These are phyloP conservation scores for Temnothorax longispinosus DNA, from an alignment of 1,140 invertebrate genomes.

Conservation along the genomic window DNA sequence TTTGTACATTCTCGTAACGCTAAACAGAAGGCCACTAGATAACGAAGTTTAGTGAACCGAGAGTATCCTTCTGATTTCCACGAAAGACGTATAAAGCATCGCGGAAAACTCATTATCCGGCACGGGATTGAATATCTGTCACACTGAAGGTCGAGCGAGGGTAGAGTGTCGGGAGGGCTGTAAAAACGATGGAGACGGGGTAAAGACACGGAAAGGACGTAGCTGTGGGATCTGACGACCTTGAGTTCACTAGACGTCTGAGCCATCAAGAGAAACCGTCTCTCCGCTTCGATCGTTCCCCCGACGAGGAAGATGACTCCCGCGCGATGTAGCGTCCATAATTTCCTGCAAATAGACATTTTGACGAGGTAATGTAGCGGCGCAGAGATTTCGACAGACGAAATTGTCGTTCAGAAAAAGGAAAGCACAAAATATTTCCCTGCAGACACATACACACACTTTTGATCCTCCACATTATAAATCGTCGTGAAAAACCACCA, in stretches of 20 bases:
- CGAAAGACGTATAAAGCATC: conserved; percentile 40
- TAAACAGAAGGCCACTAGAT: not conserved
- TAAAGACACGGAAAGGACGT: conserved; percentile 18
- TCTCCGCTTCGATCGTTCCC: conserved; percentile 24
- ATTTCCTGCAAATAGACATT: conserved; percentile 32
- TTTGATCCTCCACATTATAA: not conserved
- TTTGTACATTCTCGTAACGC: not conserved
- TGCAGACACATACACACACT: not conserved
- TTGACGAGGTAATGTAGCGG: not conserved
- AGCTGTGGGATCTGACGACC: conserved; percentile 29
- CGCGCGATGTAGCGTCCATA: not conserved
- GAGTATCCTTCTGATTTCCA: not conserved
- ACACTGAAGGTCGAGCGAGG: conserved; percentile 40
- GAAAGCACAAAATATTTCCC: not conserved
- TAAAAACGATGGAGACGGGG: conserved; percentile 26
- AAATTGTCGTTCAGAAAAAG: not conserved
- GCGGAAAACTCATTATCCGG: conserved; percentile 59
- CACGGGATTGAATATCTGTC: conserved; percentile 59
- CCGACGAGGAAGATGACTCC: conserved; percentile 8
- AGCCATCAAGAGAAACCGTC: conserved; percentile 14
- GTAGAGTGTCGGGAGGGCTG: conserved; percentile 24
- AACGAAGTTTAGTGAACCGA: conserved; percentile 19
- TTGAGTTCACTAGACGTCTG: conserved; percentile 52
- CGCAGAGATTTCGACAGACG: not conserved
- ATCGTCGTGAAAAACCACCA: not conserved